Evolutionary conservation across 2,113 vertebrate species (phyloP).

Genomic region (Nibea coibor): DNA sequence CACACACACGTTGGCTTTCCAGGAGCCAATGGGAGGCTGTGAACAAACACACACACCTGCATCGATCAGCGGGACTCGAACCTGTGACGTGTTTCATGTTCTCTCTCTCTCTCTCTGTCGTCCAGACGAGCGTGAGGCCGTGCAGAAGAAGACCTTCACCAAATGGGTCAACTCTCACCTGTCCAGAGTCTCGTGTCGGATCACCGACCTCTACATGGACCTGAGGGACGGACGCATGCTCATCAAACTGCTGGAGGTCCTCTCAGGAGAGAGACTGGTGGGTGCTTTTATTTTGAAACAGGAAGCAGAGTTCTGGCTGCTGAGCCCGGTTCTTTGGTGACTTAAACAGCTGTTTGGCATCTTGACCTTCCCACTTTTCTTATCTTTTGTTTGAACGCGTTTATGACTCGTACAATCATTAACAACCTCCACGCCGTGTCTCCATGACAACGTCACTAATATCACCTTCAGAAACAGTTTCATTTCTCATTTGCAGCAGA

Average conservation of each 20-base stretch:
- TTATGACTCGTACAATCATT: neutral
- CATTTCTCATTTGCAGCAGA: too few species aligned
- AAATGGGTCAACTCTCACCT: constrained; percentile 98
- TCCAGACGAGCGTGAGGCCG: constrained; percentile 94
- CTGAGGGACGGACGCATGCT: constrained; percentile 96
- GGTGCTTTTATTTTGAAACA: constrained; percentile 30
- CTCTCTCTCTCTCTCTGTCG: neutral
- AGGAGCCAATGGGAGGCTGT: neutral
- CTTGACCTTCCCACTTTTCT: neutral
- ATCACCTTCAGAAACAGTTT: too few species aligned
- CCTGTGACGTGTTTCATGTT: too few species aligned
- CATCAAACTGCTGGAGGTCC: constrained; percentile 88
- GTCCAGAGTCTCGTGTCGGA: constrained; percentile 93
- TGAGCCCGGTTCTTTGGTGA: too few species aligned
- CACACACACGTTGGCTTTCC: neutral
- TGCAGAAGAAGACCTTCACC: constrained; percentile 98
- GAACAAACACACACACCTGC: constrained; percentile 10
- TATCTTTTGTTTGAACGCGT: constrained; percentile 10
- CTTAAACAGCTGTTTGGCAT: neutral
- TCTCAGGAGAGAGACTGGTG: constrained; percentile 85
- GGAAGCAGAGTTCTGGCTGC: neutral
- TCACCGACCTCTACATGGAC: constrained; percentile 96
- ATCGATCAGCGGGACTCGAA: constrained; percentile 9
- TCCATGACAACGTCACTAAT: too few species aligned
- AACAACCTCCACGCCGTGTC: neutral